Evolutionary conservation across 2,888 invertebrate genomes (phyloP), one percentile per base, ranked within the genome.

Genomic region (Anticlea derivata): DNA sequence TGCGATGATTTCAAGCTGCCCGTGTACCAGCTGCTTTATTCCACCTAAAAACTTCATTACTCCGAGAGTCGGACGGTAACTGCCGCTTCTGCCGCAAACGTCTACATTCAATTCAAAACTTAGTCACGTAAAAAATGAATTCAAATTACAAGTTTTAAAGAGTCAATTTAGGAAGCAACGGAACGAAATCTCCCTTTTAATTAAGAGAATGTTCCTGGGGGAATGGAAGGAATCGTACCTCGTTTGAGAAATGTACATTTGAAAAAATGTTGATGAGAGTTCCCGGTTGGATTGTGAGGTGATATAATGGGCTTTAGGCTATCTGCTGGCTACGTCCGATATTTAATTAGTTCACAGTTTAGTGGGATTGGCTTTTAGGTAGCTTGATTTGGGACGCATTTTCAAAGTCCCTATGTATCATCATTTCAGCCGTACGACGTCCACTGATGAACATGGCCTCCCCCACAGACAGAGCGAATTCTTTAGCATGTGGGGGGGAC

Each of bases 141-240:
- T 68, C 69, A 73, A 79, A 78, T 78, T 70, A 73, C 73, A 77
- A 81, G 67, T 78, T 80, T 75, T 73, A 74, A 79, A 80, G 75
- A 82, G 79, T 80, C 80, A 78, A 82, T 82, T 82, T 75, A 70
- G 75, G 67, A 60, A 68, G 66, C 63, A 60, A 57, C 57, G 59
- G 63, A 41, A 48, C 55, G 63, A 58, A 55, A 60, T 44, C 57
- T 47, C 60, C 63, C 61, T 70, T 80, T 80, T 81, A 82, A 81
- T 81, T 81, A 81, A 81, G 68, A 65, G 65, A 69, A 64, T 60
- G 64, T 59, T 74, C 61, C 38, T 13, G 46, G 39, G 38, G 57
- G 33, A 39, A 37, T 17, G 51, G 62, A 65, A 75, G 68, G 53
- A 44, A 41, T 29, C 29, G 24, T 38, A 50, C 43, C 39, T 39